These are phyloP conservation scores for Panagrolaimus sp. DNA, from an alignment of 1,140 invertebrate genomes.

Conservation along the genomic window DNA sequence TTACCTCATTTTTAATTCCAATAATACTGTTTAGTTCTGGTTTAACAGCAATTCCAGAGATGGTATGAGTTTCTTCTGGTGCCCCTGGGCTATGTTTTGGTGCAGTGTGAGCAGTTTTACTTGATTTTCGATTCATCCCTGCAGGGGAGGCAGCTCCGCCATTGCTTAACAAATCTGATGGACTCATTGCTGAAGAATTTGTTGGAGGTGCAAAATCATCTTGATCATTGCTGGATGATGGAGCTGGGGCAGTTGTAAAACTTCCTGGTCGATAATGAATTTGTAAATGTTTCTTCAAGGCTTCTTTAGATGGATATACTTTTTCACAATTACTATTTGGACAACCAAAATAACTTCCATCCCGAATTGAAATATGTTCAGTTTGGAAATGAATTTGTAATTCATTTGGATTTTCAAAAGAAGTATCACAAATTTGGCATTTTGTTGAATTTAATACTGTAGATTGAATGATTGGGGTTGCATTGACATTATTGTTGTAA, in stretches of 20 bases:
- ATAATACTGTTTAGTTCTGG: slow-evolving; percentile 12
- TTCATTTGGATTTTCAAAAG: slow-evolving; percentile 34
- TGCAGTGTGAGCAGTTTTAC: slow-evolving; percentile 27
- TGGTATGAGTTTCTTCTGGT: slow-evolving; percentile 42
- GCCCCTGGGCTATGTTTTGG: slow-evolving; percentile 37
- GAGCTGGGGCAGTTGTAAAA: slow-evolving; percentile 22
- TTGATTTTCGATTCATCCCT: not conserved
- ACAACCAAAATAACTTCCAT: slow-evolving; percentile 42
- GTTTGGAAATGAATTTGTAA: slow-evolving; percentile 41
- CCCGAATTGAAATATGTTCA: slow-evolving; percentile 42
- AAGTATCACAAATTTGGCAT: not conserved
- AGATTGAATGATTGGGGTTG: not conserved
- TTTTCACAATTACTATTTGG: slow-evolving; percentile 43
- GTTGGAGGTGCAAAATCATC: slow-evolving; percentile 21
- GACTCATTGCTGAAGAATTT: not conserved
- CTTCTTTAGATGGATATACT: slow-evolving; percentile 37
- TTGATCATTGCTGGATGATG: not conserved
- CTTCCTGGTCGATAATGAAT: slow-evolving; percentile 39
- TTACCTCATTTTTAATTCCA: slow-evolving; percentile 9
- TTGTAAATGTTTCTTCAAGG: slow-evolving; percentile 32
- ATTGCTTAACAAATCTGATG: not conserved
- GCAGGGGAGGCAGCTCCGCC: not conserved
- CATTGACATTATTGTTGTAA: not conserved
- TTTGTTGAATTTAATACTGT: not conserved
- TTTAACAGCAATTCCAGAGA: not conserved